Evolutionary conservation across 1,140 invertebrate genomes (phyloP).

Genomic region (Caenorhabditis remanei): DNA sequence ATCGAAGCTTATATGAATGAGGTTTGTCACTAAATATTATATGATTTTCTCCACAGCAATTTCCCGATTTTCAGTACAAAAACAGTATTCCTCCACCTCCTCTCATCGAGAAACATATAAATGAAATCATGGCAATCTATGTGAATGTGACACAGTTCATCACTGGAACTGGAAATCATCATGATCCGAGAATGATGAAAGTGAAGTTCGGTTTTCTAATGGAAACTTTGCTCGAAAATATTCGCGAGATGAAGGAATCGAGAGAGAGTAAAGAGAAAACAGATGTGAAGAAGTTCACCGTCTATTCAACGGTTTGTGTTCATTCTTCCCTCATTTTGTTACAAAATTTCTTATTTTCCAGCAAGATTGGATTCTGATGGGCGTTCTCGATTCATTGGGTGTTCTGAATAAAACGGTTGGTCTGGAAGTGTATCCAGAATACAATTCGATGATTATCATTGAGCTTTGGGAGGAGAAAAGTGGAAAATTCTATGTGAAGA

Average conservation of each 20-base stretch:
- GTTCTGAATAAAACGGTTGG: background rate
- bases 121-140: background rate
- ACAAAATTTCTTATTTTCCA: background rate
- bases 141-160: conserved; percentile 29
- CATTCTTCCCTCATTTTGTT: background rate
- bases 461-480: background rate
- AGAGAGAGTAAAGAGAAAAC: background rate
- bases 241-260: background rate
- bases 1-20: conserved; percentile 32
- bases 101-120: background rate
- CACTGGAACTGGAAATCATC: conserved; percentile 17
- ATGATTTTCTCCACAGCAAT: background rate
- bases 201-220: conserved; percentile 9
- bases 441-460: conserved; percentile 29
- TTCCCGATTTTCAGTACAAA: conserved; percentile 44
- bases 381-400: background rate
- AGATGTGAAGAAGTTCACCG: background rate
- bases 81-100: background rate
- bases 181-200: conserved; percentile 24
- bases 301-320: background rate
- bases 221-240: background rate
- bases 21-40: background rate
- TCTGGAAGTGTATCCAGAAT: background rate
- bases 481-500: background rate
- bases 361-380: conserved; percentile 44